Conservation (phyloP, 2,797 vertebrate genomes). For the Silurus lanzhouensis region DNA sequence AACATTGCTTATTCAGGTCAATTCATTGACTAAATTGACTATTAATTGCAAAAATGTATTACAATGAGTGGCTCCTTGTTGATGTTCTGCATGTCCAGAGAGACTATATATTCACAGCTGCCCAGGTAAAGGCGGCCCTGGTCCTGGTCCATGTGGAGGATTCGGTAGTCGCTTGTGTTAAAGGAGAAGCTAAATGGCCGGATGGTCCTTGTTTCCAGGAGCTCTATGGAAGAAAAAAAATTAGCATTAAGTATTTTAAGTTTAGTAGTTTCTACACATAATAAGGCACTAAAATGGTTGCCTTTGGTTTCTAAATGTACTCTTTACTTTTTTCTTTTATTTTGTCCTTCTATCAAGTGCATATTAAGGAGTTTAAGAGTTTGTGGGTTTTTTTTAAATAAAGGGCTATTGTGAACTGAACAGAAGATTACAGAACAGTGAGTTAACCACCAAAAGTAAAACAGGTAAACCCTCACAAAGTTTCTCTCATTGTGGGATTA, state of each 20-base stretch:
- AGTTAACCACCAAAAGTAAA: not conserved
- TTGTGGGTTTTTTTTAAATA: not conserved
- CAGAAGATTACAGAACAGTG: not conserved
- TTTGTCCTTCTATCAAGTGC: not conserved
- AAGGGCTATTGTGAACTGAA: not conserved
- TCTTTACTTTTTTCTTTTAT: not conserved
- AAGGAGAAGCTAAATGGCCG: conserved; percentile 85
- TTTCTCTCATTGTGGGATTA: not conserved
- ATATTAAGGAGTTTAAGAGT: not conserved
- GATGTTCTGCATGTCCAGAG: conserved; percentile 87
- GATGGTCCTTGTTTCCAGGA: conserved; percentile 80
- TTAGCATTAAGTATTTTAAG: conserved; percentile 21
- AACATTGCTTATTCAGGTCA: not conserved
- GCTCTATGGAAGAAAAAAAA: conserved; percentile 66
- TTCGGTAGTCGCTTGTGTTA: conserved; percentile 85
- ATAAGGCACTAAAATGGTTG: not conserved
- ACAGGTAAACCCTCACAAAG: not conserved
- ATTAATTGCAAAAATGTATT: conserved; percentile 36
- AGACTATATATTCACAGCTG: conserved; percentile 84
- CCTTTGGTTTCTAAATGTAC: not conserved
- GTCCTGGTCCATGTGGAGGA: conserved; percentile 86
- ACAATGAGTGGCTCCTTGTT: conserved; percentile 88
- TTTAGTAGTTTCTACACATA: not conserved
- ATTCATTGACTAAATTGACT: not conserved
- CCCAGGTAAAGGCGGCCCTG: conserved; percentile 85